A percentile compares a stretch with the other conserved stretches of the same genome.
Evolutionary conservation across 2,888 invertebrate species (phyloP).

Genomic region (Ophion slaviceki): DNA sequence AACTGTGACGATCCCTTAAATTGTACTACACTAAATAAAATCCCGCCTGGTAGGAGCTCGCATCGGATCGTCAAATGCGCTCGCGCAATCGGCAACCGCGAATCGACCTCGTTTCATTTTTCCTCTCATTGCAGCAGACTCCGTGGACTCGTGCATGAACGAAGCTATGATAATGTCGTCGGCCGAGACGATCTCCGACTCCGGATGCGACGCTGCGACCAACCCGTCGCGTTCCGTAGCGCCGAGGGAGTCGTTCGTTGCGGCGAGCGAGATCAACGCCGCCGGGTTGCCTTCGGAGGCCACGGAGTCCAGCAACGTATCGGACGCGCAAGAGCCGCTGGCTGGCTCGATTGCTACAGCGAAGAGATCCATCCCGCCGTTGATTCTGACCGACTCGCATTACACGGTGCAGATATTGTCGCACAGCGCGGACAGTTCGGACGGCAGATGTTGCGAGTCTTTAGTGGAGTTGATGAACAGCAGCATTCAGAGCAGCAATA

Average conservation of each 20-base stretch:
- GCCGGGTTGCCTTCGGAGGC: too few relatives aligned
- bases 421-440: not conserved
- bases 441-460: not conserved
- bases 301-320: too few relatives aligned
- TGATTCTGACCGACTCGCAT: too few relatives aligned
- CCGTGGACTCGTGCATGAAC: conserved; percentile 19
- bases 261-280: too few relatives aligned
- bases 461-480: not conserved
- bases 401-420: not conserved
- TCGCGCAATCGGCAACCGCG: not conserved
- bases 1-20: not conserved
- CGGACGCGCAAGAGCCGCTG: too few relatives aligned
- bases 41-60: not conserved
- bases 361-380: not conserved
- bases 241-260: too few relatives aligned
- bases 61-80: not conserved
- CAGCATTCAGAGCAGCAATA: conserved; percentile 1
- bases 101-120: not conserved
- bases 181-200: not conserved
- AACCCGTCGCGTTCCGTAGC: too few relatives aligned
- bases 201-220: not conserved
- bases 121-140: not conserved
- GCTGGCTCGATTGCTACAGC: too few relatives aligned
- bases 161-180: conserved; percentile 17
- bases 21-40: not conserved